Evolutionary conservation across 2,113 vertebrate species (phyloP).

Genomic region (Hypocryptadius cinnamomeus): DNA sequence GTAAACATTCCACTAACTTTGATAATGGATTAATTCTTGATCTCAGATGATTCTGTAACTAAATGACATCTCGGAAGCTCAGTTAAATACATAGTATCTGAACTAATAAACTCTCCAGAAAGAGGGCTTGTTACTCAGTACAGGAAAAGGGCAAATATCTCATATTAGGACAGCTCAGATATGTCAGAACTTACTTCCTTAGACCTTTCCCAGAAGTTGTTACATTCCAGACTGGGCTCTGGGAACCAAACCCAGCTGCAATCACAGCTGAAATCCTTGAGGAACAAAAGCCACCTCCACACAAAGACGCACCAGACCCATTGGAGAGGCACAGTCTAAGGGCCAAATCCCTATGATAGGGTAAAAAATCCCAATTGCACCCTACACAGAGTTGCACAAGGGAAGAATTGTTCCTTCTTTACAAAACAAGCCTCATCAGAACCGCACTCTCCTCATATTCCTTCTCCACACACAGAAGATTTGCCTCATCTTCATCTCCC

Average conservation of each 20-base stretch:
- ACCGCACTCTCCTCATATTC: background rate
- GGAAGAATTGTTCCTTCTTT: background rate
- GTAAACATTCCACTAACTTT: background rate
- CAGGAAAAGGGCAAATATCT: background rate
- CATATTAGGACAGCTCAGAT: background rate
- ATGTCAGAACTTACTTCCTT: background rate
- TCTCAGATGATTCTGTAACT: background rate
- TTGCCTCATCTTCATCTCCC: background rate
- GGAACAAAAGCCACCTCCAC: background rate
- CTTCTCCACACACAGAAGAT: background rate
- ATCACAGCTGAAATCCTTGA: background rate
- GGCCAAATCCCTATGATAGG: no score
- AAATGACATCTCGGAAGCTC: background rate
- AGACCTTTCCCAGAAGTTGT: background rate
- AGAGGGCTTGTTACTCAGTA: background rate
- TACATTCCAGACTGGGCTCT: background rate
- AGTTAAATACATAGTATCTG: background rate
- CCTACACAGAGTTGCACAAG: background rate
- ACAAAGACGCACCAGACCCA: background rate
- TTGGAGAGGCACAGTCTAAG: background rate
- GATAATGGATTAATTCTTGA: background rate
- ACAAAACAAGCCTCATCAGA: background rate
- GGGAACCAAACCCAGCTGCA: background rate
- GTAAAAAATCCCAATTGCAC: background rate
- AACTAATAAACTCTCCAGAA: background rate